Conservation (phyloP, 2,113 vertebrate genomes). For the Poeciliopsis prolifica region DNA sequence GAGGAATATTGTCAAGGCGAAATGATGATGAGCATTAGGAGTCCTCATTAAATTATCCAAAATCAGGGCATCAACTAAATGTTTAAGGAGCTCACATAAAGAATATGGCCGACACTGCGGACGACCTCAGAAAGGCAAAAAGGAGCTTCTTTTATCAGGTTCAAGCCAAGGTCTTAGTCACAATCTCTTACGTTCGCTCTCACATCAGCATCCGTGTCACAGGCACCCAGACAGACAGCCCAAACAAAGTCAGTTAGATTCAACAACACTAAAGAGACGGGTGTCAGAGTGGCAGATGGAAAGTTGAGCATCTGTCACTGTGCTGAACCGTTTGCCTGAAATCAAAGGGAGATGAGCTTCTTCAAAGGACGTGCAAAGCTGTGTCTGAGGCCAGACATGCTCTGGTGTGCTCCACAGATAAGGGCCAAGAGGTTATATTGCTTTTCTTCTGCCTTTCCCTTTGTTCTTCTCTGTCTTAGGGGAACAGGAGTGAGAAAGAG, state of each 20-base stretch:
- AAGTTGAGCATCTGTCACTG: conserved; percentile 70
- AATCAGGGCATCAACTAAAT: conserved; percentile 45
- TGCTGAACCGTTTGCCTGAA: conserved; percentile 63
- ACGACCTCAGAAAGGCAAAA: conserved; percentile 16
- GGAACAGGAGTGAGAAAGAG: conserved; percentile 22
- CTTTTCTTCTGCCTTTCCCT: conserved; percentile 61
- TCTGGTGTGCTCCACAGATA: conserved; percentile 59
- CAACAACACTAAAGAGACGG: conserved; percentile 63
- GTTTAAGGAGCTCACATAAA: conserved; percentile 33
- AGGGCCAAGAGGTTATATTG: conserved; percentile 71
- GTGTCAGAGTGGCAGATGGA: conserved; percentile 66
- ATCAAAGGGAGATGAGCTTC: conserved; percentile 71
- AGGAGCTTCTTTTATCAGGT: conserved; percentile 36
- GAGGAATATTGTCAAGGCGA: conserved; percentile 60
- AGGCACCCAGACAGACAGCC: conserved; percentile 53
- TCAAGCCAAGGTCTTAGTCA: conserved; percentile 27
- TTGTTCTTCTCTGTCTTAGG: conserved; percentile 65
- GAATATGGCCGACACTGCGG: conserved; percentile 26
- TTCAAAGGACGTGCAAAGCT: conserved; percentile 68
- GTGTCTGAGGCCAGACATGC: conserved; percentile 64
- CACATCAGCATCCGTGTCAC: conserved; percentile 54
- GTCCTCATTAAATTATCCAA: conserved; percentile 55
- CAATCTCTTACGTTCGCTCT: conserved; percentile 45
- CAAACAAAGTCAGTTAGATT: conserved; percentile 65
- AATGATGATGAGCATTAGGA: conserved; percentile 56